A percentile compares a stretch with the other conserved stretches of the same genome.
phyloP scores from a whole-genome alignment of 2,113 vertebrate genomes.

The Columbina picui region DNA sequence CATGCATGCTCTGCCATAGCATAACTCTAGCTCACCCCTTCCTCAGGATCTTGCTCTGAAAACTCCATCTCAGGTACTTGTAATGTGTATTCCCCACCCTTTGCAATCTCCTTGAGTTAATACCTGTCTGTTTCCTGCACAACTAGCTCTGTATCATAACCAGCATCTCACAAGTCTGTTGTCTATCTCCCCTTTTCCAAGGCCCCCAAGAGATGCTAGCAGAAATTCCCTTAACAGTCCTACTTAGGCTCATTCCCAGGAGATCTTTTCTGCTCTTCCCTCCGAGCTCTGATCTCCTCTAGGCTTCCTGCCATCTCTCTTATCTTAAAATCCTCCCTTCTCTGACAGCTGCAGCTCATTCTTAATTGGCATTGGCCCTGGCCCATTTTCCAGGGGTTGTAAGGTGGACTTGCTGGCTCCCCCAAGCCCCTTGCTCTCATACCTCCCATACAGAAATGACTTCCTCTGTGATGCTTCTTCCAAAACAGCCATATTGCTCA shows the following conservation, averaged over 20 bases:
- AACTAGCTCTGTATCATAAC: neutral
- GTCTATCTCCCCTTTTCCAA: neutral
- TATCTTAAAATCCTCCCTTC: slow-evolving; percentile 18
- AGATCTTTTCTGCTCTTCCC: neutral
- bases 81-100: neutral
- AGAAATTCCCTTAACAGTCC: neutral
- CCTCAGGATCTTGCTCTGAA: neutral
- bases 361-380: slow-evolving; percentile 15
- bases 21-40: neutral
- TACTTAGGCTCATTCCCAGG: neutral
- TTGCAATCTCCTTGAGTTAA: neutral
- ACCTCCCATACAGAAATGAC: neutral
- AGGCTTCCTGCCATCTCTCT: slow-evolving; percentile 47
- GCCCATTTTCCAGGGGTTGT: neutral
- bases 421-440: neutral
- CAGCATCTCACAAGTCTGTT: neutral
- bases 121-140: neutral
- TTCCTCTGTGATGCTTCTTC: neutral
- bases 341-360: slow-evolving; percentile 10
- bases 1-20: accelerated
- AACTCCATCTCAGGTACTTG: neutral
- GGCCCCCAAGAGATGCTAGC: neutral
- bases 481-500: neutral
- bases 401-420: neutral
- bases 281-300: neutral